Conservation (phyloP, 2,888 invertebrate species). For the Drosophila testacea region DNA sequence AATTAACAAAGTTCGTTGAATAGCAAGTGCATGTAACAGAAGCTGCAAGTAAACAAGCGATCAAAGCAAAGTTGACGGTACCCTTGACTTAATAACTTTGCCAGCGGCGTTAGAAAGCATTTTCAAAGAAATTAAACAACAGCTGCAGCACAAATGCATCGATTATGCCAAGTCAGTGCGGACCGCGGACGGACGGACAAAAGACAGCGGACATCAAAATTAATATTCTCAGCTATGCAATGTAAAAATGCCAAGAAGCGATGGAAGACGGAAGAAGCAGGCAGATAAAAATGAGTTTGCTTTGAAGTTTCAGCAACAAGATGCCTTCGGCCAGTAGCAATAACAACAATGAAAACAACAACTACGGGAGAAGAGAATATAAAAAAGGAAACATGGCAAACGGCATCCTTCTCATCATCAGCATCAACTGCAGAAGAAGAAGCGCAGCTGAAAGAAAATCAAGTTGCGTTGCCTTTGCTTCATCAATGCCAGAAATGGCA, state of each 20-base stretch:
- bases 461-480: slow-evolving; percentile 57
- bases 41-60: slow-evolving; percentile 33
- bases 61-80: slow-evolving; percentile 50
- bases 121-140: slow-evolving; percentile 66
- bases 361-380: slow-evolving; percentile 9
- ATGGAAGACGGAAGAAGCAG: slow-evolving; percentile 14
- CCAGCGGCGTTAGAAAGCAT: slow-evolving; percentile 48
- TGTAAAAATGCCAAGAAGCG: slow-evolving; percentile 54
- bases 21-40: slow-evolving; percentile 19
- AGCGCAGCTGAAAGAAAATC: slow-evolving; percentile 43
- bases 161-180: slow-evolving; percentile 67
- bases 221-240: slow-evolving; percentile 71
- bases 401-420: slow-evolving; percentile 41
- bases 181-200: slow-evolving; percentile 39
- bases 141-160: slow-evolving; percentile 58
- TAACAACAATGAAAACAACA: slow-evolving; percentile 22
- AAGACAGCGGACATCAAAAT: slow-evolving; percentile 61
- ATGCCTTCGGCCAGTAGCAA: slow-evolving; percentile 36
- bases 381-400: slow-evolving; percentile 32
- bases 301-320: slow-evolving; percentile 61
- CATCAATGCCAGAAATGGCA: slow-evolving; percentile 60
- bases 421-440: slow-evolving; percentile 14
- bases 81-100: slow-evolving; percentile 67
- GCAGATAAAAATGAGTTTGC: slow-evolving; percentile 53
- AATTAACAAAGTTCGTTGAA: slow-evolving; percentile 20